Percentiles rank a stretch among this genome's conserved stretches.
phyloP scores from a whole-genome alignment of 2,888 invertebrate genomes.

The Electrophaes corylata region DNA sequence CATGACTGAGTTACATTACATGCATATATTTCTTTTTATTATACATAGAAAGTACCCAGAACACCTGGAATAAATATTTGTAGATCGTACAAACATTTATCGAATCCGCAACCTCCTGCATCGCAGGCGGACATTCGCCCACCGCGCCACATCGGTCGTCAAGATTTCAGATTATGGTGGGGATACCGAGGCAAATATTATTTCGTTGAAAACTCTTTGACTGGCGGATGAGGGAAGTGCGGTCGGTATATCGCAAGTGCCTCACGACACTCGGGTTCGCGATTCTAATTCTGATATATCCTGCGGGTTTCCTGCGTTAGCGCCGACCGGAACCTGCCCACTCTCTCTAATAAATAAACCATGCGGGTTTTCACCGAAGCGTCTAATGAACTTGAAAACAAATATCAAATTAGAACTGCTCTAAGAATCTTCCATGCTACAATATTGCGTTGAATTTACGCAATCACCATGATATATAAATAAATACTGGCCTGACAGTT shows the following conservation, averaged over 20 bases:
- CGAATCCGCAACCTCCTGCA: too few species aligned
- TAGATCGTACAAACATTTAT: too few species aligned
- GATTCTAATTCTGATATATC: conserved; percentile 77
- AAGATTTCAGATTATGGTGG: conserved; percentile 2
- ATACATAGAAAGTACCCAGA: too few species aligned
- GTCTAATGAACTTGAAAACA: conserved; percentile 46
- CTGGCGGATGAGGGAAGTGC: conserved; percentile 67
- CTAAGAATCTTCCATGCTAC: neutral
- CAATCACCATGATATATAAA: too few species aligned
- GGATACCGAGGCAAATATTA: conserved; percentile 26
- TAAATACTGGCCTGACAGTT: too few species aligned
- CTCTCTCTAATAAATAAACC: conserved; percentile 67
- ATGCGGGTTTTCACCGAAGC: conserved; percentile 42
- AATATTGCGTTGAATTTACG: neutral
- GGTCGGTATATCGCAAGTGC: conserved; percentile 64
- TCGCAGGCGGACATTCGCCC: too few species aligned
- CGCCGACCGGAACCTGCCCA: conserved; percentile 62
- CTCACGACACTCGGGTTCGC: conserved; percentile 63
- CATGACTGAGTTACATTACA: too few species aligned
- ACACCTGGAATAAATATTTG: too few species aligned
- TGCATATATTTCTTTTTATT: too few species aligned
- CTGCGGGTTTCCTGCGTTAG: conserved; percentile 67
- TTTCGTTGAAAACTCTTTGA: conserved; percentile 27
- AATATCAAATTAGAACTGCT: conserved; percentile 14
- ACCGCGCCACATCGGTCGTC: too few species aligned